A percentile compares a stretch with the other conserved stretches of the same genome.
These are phyloP conservation scores for Papilio helenus DNA, from an alignment of 1,140 invertebrate species.

Conservation along the genomic window DNA sequence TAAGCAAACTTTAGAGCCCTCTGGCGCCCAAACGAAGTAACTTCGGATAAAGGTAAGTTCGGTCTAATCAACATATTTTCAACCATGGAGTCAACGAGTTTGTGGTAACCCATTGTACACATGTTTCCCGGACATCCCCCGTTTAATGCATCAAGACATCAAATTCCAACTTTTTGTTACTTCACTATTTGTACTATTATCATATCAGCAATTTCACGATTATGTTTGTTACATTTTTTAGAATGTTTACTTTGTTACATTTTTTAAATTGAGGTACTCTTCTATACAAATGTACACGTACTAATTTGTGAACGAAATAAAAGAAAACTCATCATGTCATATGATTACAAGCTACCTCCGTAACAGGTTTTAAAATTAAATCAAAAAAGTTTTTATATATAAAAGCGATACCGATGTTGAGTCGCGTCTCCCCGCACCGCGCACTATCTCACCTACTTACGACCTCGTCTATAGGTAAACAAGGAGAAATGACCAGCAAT, in stretches of 20 bases:
- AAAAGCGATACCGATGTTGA: background rate
- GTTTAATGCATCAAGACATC: background rate
- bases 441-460: conserved; percentile 30
- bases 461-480: conserved; percentile 45
- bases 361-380: background rate
- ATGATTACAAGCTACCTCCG: background rate
- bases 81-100: too few species aligned
- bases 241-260: background rate
- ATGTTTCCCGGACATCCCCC: too few species aligned
- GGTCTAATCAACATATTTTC: too few species aligned
- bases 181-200: background rate
- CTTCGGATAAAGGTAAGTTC: too few species aligned
- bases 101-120: too few species aligned
- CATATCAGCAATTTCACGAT: background rate
- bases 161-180: background rate
- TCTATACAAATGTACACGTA: background rate
- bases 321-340: background rate
- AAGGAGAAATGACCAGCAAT: conserved; percentile 71
- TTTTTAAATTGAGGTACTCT: background rate
- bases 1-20: too few species aligned
- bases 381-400: background rate
- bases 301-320: background rate
- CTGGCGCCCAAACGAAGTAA: too few species aligned
- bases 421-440: background rate
- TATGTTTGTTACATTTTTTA: background rate